Evolutionary conservation across 2,797 vertebrate genomes (phyloP), one percentile per base, ranked within the genome.

Genomic region (Rhynchonycteris naso): DNA sequence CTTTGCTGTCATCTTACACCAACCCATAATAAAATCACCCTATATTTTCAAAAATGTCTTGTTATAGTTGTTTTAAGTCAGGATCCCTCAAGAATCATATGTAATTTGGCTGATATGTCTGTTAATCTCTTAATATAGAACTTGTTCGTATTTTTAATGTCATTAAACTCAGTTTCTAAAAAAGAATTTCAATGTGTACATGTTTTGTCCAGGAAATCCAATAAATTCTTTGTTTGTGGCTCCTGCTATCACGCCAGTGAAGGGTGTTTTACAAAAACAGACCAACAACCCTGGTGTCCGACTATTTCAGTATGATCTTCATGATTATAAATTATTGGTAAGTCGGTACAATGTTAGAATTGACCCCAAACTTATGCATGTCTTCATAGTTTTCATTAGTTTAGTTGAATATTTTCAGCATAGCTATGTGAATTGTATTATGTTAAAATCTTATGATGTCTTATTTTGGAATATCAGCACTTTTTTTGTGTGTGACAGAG

Each of bases 201-300:
- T 93, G 35, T 82, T 91, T 95, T 84, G 7, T 91, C 7, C 93
- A 99, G 99, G 98, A 58, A 98, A 97, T 76, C 99, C 99, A 52
- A 76, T 99, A 94, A 99, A 98, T 96, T 99, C 99, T 86, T 92
- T 99, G 22, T 99, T 99, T 82, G 99, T 99, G 96, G 98, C 99
- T 8, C 99, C 99, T 97, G 99, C 99, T 89, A 98, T 99, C 38
- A 99, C 99, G 4, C 99, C 99, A 1, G 99, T 99, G 97, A 99
- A 98, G 97, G 66, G 59, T 22, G 10, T 98, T 10, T 16, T 10
- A 68, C 97, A 99, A 96, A 97, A 95, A 1, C 99, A 98, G 79
- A 99, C 99, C 21, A 99, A 99, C 98, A 99, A 99, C 95, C 99
- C 99, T 2, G 99, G 98, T 2, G 95, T 99, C 96, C 99, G 99